Percentiles rank a stretch among this genome's conserved stretches.
Evolutionary conservation across 2,888 invertebrate species (phyloP).

Genomic region (Nebria brevicollis): DNA sequence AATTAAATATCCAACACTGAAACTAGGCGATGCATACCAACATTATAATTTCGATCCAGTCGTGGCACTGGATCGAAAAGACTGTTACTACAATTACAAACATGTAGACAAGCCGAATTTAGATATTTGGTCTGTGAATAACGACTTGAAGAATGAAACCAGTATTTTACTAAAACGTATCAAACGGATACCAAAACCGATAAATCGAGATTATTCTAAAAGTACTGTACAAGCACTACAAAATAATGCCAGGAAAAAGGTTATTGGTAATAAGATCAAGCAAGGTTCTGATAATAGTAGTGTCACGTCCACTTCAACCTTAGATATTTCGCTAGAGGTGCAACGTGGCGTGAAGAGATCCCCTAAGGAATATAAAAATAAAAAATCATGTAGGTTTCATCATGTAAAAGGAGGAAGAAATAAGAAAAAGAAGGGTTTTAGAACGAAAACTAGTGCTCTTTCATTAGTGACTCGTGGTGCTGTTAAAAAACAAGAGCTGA

Average conservation of each 20-base stretch:
- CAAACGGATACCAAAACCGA: not conserved
- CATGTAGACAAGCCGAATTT: conserved; percentile 5
- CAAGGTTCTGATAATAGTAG: not conserved
- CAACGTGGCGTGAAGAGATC: not conserved
- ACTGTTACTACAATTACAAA: not conserved
- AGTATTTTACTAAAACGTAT: not conserved
- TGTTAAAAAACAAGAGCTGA: not conserved
- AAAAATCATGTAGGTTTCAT: not conserved
- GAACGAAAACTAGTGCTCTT: not conserved
- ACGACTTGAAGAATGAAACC: not conserved
- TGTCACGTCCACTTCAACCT: not conserved
- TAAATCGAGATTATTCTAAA: not conserved
- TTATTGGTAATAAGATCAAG: no score
- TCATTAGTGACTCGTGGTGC: not conserved
- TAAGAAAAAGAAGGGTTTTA: not conserved
- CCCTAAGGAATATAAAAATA: not conserved
- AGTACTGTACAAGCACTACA: not conserved
- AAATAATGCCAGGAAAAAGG: not conserved
- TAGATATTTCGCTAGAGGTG: not conserved
- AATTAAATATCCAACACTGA: conserved; percentile 28
- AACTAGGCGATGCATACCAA: not conserved
- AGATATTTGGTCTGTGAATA: conserved; percentile 33
- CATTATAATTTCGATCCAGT: conserved; percentile 20
- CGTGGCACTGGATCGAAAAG: not conserved
- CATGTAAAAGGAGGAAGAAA: not conserved